Evolutionary conservation across 2,113 vertebrate genomes (phyloP), one percentile per base, ranked within the genome.

Genomic region (Tychaedon coryphoeus): DNA sequence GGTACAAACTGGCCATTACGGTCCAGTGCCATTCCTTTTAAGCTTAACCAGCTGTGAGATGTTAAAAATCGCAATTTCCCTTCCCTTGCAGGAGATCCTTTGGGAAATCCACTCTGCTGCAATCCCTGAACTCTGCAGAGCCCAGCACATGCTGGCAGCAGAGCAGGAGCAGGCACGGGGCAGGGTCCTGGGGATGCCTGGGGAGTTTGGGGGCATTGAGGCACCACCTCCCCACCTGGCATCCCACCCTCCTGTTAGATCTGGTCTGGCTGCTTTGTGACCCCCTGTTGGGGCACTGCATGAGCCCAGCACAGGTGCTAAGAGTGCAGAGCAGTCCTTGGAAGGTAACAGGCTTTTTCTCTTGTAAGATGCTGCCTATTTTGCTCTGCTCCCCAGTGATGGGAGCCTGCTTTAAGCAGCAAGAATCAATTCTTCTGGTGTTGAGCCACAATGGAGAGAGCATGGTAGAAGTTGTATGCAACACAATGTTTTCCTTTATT

Each of bases 1-100:
- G 34, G 47, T 54, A 45, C 51, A 38, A 42, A 81, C 25, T 66
- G 84, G 60, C 51, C 23, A 61, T 40, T 77, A 6, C 45, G 28
- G 36, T 74, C 54, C 74, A 25, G 6, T 57, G 42, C 38, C 15
- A 3, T 45, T 86, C 61, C 12, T n/a, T 80, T 77, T 36, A 36
- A 50, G 29, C 53, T 57, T 34, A 48, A 73, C n/a, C 29, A 73
- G n/a, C 47, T 42, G 15, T 22, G 54, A 83, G 62, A n/a, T 40
- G 60, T 34, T 87, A 53, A 81, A 89, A 90, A 90, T 70, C 69
- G 13, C 19, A 14, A n/a, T 85, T 81, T 77, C n/a, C 47, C 51
- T 74, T 48, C 31, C 28, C 34, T 94, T 5, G 1, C 31, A 14
- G 72, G n/a, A 60, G 24, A 65, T 70, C 64, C 73, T 77, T 28